A percentile compares a stretch with the other conserved stretches of the same genome.
These are phyloP conservation scores for Serinus canaria DNA, from an alignment of 2,113 vertebrate species.

Conservation along the genomic window DNA sequence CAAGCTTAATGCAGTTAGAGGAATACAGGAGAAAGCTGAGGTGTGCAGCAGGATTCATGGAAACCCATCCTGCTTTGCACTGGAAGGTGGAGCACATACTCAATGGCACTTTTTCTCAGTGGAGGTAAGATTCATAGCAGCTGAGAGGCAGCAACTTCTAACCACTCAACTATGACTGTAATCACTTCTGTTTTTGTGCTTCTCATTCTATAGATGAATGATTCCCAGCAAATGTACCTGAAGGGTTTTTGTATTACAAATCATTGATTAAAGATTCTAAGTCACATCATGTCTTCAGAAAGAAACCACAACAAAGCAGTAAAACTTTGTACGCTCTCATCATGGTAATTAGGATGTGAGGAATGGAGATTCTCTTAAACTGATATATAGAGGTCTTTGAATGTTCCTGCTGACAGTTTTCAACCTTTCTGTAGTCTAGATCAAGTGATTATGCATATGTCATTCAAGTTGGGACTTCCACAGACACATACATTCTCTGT, in stretches of 20 bases:
- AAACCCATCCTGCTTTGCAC: background rate
- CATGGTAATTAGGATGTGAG: background rate
- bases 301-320: conserved; percentile 51
- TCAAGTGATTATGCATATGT: background rate
- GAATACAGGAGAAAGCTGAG: background rate
- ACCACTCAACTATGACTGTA: background rate
- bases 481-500: background rate
- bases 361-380: background rate
- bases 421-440: background rate
- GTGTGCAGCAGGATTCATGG: background rate
- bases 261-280: conserved; percentile 6
- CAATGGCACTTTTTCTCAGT: background rate
- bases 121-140: background rate
- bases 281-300: background rate
- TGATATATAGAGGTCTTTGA: background rate
- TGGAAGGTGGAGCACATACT: background rate
- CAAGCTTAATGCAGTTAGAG: background rate
- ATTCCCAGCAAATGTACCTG: conserved; percentile 14
- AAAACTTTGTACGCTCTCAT: conserved; percentile 2
- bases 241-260: conserved; percentile 30
- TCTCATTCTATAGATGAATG: background rate
- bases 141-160: background rate
- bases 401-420: background rate
- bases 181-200: background rate
- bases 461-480: background rate